Conservation (phyloP, 2,888 invertebrate genomes). For the Limnephilus marmoratus region DNA sequence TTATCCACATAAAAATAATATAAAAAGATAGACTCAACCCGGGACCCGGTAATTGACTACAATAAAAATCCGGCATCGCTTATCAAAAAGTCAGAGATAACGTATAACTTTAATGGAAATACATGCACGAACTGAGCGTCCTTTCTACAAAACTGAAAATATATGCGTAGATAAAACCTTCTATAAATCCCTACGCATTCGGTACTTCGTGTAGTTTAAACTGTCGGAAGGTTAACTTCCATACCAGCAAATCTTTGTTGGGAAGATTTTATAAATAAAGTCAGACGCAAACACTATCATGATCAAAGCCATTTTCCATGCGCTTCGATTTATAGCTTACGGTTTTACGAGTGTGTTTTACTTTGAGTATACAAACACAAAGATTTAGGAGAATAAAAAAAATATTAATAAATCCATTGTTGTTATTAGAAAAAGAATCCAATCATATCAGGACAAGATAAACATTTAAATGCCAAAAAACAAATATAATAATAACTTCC, state of each 20-base stretch:
- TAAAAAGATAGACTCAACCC: slow-evolving; percentile 62
- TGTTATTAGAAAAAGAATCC: slow-evolving; percentile 15
- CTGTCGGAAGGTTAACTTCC: not conserved
- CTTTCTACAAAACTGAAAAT: not conserved
- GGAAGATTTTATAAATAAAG: not conserved
- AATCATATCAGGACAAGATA: not conserved
- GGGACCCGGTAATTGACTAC: slow-evolving; percentile 60
- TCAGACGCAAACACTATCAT: not conserved
- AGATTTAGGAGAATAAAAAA: not conserved
- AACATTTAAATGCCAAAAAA: not conserved
- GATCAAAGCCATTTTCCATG: not conserved
- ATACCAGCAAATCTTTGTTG: not conserved
- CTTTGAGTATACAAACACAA: slow-evolving; percentile 23
- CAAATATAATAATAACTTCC: not conserved
- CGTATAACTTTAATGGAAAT: not conserved
- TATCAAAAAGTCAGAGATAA: slow-evolving; percentile 22
- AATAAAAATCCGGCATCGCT: slow-evolving; percentile 60
- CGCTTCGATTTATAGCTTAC: not conserved
- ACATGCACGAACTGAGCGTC: not conserved
- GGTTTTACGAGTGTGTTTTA: not conserved
- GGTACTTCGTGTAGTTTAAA: not conserved
- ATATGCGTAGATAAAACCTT: not conserved
- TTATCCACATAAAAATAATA: slow-evolving; percentile 66
- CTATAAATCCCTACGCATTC: not conserved
- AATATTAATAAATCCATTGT: slow-evolving; percentile 29